These are phyloP conservation scores for Conger conger DNA, from an alignment of 2,113 vertebrate species.

Conservation along the genomic window DNA sequence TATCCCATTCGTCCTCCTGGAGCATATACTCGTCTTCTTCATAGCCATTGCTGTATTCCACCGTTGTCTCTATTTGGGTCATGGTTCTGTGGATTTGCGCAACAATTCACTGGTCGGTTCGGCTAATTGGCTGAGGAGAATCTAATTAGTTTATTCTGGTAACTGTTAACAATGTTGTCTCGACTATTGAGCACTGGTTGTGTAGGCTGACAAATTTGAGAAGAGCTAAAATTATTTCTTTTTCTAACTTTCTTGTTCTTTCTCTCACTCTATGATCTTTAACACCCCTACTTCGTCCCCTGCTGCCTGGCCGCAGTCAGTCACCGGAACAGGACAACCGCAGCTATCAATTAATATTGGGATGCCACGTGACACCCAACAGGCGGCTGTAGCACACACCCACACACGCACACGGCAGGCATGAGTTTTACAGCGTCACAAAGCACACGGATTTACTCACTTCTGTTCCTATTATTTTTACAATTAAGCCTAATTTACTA, in stretches of 20 bases:
- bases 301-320: slow-evolving; percentile 56
- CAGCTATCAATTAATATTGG: slow-evolving; percentile 56
- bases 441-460: no score
- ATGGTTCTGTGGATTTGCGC: slow-evolving; percentile 26
- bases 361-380: slow-evolving; percentile 57
- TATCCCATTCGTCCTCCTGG: slow-evolving; percentile 78
- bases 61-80: slow-evolving; percentile 45
- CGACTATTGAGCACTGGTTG: not conserved
- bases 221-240: not conserved
- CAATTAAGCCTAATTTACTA: no score
- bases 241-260: not conserved
- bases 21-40: slow-evolving; percentile 71
- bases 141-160: not conserved
- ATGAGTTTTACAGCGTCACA: not conserved
- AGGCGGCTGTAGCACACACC: not conserved
- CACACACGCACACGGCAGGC: not conserved
- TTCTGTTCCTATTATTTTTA: no score
- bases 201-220: not conserved
- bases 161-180: not conserved
- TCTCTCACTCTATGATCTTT: slow-evolving; percentile 18
- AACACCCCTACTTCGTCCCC: slow-evolving; percentile 51
- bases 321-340: slow-evolving; percentile 44
- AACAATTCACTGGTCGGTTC: slow-evolving; percentile 1
- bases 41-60: slow-evolving; percentile 69
- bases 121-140: not conserved